Percentiles rank a stretch among this genome's conserved stretches.
Evolutionary conservation across 2,888 invertebrate genomes (phyloP).

Genomic region (Meteorus cinctellus): DNA sequence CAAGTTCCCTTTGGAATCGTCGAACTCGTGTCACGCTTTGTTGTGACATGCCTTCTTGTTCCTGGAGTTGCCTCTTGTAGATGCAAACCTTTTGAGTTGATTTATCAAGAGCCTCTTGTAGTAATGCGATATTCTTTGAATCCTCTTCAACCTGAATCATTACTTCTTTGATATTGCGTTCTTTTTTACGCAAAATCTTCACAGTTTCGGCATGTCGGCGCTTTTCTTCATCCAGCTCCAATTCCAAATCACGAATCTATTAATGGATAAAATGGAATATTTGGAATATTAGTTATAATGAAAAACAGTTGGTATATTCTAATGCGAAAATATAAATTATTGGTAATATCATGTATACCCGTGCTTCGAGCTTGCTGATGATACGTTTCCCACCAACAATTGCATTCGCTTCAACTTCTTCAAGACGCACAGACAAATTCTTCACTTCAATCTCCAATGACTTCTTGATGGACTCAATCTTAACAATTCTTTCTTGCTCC

Average conservation of each 20-base stretch:
- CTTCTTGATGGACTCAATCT: constrained; percentile 98
- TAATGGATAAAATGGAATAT: neutral
- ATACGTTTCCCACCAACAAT: constrained; percentile 97
- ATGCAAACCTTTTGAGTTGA: constrained; percentile 89
- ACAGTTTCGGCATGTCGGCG: constrained; percentile 97
- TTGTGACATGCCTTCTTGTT: constrained; percentile 94
- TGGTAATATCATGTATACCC: constrained; percentile 73
- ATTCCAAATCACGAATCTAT: constrained; percentile 93
- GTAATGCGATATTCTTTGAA: constrained; percentile 93
- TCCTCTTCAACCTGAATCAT: constrained; percentile 97
- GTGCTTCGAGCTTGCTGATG: constrained; percentile 97
- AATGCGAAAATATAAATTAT: neutral
- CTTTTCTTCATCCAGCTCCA: constrained; percentile 97
- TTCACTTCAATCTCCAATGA: constrained; percentile 97
- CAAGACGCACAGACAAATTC: constrained; percentile 93
- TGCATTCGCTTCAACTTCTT: constrained; percentile 97
- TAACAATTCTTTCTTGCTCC: constrained; percentile 96
- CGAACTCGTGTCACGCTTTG: constrained; percentile 96
- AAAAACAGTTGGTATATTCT: constrained; percentile 1
- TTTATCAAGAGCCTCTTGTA: constrained; percentile 94
- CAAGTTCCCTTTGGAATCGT: constrained; percentile 98
- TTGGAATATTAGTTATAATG: neutral
- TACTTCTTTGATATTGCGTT: constrained; percentile 96
- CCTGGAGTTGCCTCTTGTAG: constrained; percentile 96
- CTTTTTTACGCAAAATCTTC: constrained; percentile 98